Percentiles rank a stretch among this genome's conserved stretches.
phyloP scores from a whole-genome alignment of 2,113 vertebrate species.

The Zingel zingel region DNA sequence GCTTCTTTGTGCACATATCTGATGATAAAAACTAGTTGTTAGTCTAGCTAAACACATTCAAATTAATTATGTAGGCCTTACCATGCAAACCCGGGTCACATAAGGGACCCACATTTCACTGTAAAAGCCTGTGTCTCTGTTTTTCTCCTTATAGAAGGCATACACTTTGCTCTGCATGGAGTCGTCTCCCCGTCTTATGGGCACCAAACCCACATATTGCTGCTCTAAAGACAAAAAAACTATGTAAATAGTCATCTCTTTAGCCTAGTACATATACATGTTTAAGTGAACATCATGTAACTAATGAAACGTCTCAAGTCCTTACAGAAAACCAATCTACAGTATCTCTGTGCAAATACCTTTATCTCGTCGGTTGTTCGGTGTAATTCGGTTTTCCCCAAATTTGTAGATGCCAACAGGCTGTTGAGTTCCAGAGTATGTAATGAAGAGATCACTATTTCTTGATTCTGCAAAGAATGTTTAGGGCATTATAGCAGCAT shows the following conservation, averaged over 20 bases:
- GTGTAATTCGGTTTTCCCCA: constrained; percentile 41
- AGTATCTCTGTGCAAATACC: constrained; percentile 54
- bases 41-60: not conserved
- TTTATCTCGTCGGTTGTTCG: constrained; percentile 13
- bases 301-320: not conserved
- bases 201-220: constrained; percentile 72
- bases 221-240: constrained; percentile 65
- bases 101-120: constrained; percentile 69
- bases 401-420: constrained; percentile 64
- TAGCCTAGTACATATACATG: not conserved
- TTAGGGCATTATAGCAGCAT: not conserved
- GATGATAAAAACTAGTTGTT: not conserved
- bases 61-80: constrained; percentile 46
- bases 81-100: constrained; percentile 81
- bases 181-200: not conserved
- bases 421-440: constrained; percentile 40
- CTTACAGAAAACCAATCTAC: not conserved
- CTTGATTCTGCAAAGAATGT: constrained; percentile 34
- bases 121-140: not conserved
- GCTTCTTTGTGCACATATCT: not conserved
- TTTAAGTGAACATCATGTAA: not conserved
- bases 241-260: not conserved
- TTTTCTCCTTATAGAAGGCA: constrained; percentile 77
- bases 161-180: constrained; percentile 69
- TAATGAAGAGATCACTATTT: constrained; percentile 46